Conservation (phyloP, 30 jellyfish, hydroid and myxozoan species). For the Pseudorhiza aurosa region DNA sequence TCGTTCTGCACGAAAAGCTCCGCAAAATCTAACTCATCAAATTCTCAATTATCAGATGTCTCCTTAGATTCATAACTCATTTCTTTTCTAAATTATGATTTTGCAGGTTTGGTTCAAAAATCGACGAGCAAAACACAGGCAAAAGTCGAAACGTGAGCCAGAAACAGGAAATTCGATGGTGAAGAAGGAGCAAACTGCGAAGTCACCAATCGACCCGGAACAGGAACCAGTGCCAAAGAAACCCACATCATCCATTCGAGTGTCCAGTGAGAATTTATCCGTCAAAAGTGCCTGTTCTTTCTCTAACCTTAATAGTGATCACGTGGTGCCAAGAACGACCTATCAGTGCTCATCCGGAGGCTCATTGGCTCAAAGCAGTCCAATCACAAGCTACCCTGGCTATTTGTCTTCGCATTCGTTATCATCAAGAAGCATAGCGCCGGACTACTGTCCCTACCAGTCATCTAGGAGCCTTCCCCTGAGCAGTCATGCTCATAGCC, state of each 20-base stretch:
- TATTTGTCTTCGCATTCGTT: constrained; percentile 64
- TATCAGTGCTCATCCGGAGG: constrained; percentile 57
- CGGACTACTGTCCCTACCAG: constrained; percentile 86
- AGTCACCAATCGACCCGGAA: constrained; percentile 22
- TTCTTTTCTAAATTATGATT: too few relatives aligned
- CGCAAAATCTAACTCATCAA: too few relatives aligned
- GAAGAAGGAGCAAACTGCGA: constrained; percentile 47
- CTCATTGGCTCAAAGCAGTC: constrained; percentile 66
- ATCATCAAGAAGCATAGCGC: constrained; percentile 58
- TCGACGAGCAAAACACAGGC: constrained; percentile 95
- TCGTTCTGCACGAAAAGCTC: too few relatives aligned
- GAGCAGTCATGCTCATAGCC: constrained; percentile 67
- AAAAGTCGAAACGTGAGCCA: constrained; percentile 77
- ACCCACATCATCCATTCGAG: constrained; percentile 39
- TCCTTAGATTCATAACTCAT: too few relatives aligned
- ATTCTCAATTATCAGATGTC: too few relatives aligned
- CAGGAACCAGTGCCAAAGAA: constrained; percentile 46
- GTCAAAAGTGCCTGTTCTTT: constrained; percentile 60
- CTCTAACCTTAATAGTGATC: constrained; percentile 41
- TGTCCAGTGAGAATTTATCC: constrained; percentile 18
- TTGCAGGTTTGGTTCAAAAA: constrained; percentile 94
- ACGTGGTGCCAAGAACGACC: constrained; percentile 48
- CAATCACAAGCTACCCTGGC: constrained; percentile 79
- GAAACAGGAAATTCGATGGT: constrained; percentile 37
- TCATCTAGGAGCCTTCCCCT: constrained; percentile 70